Percentiles rank a stretch among this genome's conserved stretches.
These are phyloP conservation scores for Heliconius cydno DNA, from an alignment of 2,888 invertebrate species.

Conservation along the genomic window DNA sequence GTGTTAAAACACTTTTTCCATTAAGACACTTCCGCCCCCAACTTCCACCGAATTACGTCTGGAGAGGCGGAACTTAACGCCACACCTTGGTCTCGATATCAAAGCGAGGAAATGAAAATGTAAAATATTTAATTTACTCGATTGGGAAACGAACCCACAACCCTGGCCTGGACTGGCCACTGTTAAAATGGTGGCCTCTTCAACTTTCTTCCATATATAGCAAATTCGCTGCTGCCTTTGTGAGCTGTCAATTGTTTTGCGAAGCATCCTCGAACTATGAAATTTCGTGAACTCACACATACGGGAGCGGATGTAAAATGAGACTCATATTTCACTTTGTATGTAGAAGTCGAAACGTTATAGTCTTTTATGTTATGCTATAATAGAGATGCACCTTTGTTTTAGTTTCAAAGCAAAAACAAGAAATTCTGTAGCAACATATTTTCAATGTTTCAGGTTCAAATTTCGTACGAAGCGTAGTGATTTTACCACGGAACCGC, in stretches of 20 bases:
- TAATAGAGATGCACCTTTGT: background rate
- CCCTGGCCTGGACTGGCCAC: too few species aligned
- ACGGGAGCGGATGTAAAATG: constrained; percentile 2
- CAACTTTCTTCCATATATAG: background rate
- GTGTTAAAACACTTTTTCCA: too few species aligned
- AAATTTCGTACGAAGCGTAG: too few species aligned
- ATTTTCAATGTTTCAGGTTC: too few species aligned
- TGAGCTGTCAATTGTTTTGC: constrained; percentile 15
- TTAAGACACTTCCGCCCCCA: too few species aligned
- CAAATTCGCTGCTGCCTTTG: background rate
- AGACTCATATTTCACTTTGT: constrained; percentile 21
- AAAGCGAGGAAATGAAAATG: too few species aligned
- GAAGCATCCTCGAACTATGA: background rate
- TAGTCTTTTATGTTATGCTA: constrained; percentile 5
- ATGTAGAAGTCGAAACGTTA: constrained; percentile 17
- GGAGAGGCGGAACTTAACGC: too few species aligned
- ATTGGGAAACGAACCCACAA: too few species aligned
- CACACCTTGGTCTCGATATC: too few species aligned
- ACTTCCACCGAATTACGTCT: too few species aligned
- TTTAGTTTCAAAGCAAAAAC: background rate
- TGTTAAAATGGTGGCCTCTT: background rate
- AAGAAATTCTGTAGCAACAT: background rate
- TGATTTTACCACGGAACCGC: too few species aligned
- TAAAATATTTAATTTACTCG: too few species aligned
- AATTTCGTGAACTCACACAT: constrained; percentile 11